Evolutionary conservation across 2,797 vertebrate genomes (phyloP), one percentile per base, ranked within the genome.

Genomic region (Pantherophis vulpinus): DNA sequence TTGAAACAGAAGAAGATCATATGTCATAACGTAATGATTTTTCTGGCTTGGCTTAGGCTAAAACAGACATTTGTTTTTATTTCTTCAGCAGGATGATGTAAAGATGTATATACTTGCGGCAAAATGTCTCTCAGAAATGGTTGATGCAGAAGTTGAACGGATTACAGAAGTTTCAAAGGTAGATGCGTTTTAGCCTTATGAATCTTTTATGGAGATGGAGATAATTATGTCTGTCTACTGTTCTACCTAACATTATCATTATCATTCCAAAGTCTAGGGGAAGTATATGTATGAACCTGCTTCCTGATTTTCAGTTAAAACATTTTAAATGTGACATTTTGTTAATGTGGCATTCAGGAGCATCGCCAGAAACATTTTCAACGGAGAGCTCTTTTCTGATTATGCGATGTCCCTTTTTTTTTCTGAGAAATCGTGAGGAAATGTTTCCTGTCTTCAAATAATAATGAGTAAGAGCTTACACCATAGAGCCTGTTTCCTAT

Each of bases 71-170:
- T 89, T 74, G 93, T 51, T 86, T 95, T 95, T 94, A 27, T 93
- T 32, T 96, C 96, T 97, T 83, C 91, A 99, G 99, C 98, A 98
- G 90, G 86, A 87, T 18, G 97, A 99, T 12, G 96, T 98, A 93
- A 97, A 98, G 37, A 93, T 99, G 56, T 99, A 99, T 87, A 94
- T 98, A 12, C 96, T 96, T 16, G 58, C 98, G 90, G 96, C 98
- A 96, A 98, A 98, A 93, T 99, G 99, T 96, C 97, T 99, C 92
- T 99, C 98, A 1, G 99, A 99, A 98, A 98, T 99, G 98, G 95
- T 97, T 0, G 98, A 99, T 92, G 96, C 98, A 10, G 98, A 99
- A 91, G 97, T 98, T 25, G 98, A 98, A 93, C 98, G 97, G 88
- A 97, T 99, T 79, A 86, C 97, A 88, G 97, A 95, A 70, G 96